Evolutionary conservation across 92 coral and sea anemone genomes (phyloP), one percentile per base, ranked within the genome.

Genomic region (Actinernus sp.): DNA sequence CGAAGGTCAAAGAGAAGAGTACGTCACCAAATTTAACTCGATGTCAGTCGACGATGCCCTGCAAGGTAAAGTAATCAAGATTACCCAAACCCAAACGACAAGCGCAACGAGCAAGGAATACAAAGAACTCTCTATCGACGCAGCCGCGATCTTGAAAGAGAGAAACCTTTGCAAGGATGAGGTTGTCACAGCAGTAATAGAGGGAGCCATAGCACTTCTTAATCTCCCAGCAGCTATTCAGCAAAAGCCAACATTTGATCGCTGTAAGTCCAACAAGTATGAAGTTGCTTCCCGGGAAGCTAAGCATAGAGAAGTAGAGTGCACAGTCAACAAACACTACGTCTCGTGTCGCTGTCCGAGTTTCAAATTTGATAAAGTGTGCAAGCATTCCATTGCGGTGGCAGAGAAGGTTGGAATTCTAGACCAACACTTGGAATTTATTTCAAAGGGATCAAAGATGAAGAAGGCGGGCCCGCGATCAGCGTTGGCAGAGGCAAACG

Each of bases 361-460:
- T 19, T 76, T 36, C 58, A 53, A 46, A 40, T 46, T 44, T 40
- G 84, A 56, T 29, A 57, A 37, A 18, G 56, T 67, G 44, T 77
- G 77, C 55, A 67, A 57, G 77, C 84, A 77, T 31, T 58, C 70
- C 18, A 49, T 76, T 21, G 76, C 83, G 9, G 83, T 76, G 43
- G 54, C 83, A 28, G 77, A 55, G 18, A 43, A 43, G 24, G 31
- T 43, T 30, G 16, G 49, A 6, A 53, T 75, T 47, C 69, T 57
- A 26, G 25, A 22, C 54, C 69, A 77, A 23, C 73, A 63, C 65
- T 54, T 74, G 11, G 30, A 74, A 6, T 74, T 74, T 58, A 44
- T 74, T 27, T 33, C 40, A 24, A 48, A 48, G 48, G 32, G 39
- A 24, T n/a, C n/a, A n/a, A n/a, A n/a, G n/a, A n/a, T n/a, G n/a